Evolutionary conservation across 1,140 invertebrate genomes (phyloP).

Genomic region (Brachionus angularis): DNA sequence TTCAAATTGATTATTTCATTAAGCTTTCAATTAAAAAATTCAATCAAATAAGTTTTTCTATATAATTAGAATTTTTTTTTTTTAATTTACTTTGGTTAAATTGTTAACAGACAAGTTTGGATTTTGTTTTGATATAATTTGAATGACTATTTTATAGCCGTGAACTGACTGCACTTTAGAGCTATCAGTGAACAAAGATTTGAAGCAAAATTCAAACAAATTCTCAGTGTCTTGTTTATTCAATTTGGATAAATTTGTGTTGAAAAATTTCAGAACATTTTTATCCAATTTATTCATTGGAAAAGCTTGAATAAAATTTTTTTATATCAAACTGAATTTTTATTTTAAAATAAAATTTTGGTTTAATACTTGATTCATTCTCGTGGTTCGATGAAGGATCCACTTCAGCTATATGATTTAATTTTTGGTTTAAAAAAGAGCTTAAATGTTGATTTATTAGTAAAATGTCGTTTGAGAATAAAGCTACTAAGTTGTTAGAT

Average conservation of each 20-base stretch:
- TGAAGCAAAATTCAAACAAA: constrained; percentile 15
- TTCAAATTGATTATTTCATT: constrained; percentile 24
- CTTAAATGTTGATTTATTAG: constrained; percentile 2
- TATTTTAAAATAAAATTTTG: neutral
- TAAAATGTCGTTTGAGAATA: neutral
- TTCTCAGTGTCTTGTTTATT: neutral
- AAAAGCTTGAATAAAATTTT: neutral
- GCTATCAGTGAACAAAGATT: neutral
- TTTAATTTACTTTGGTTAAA: neutral
- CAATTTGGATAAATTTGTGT: constrained; percentile 4
- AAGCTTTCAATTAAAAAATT: neutral
- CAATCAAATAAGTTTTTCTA: too few species aligned
- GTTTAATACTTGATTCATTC: neutral
- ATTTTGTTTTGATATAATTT: constrained; percentile 7
- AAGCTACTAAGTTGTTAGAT: neutral
- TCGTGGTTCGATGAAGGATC: neutral
- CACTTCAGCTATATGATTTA: neutral
- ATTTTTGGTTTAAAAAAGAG: constrained; percentile 25
- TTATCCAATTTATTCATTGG: constrained; percentile 5
- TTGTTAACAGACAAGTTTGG: neutral
- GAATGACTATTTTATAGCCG: constrained; percentile 2
- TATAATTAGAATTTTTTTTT: neutral
- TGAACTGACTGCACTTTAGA: constrained; percentile 11
- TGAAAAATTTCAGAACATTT: constrained; percentile 34
- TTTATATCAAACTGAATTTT: neutral